Percentiles rank a stretch among this genome's conserved stretches.
phyloP scores from a whole-genome alignment of 1,140 invertebrate species.

The Bombyx mandarina region DNA sequence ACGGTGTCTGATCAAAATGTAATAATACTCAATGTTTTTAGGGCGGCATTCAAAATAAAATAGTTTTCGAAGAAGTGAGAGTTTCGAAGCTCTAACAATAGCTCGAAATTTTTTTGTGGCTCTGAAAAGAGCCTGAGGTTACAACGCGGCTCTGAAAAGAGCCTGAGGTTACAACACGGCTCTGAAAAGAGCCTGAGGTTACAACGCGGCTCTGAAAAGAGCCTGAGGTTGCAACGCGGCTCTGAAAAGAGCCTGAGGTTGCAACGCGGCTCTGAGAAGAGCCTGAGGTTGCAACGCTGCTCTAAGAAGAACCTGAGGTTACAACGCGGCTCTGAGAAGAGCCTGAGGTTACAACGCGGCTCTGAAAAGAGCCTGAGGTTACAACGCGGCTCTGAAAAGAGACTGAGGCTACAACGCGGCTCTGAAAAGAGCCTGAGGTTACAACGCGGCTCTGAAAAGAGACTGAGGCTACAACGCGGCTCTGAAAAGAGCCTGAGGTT shows the following conservation, averaged over 20 bases:
- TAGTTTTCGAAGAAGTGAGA: too few species aligned
- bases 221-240: constrained; percentile 1
- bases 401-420: constrained; percentile 4
- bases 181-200: constrained; percentile 7
- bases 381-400: constrained; percentile 2
- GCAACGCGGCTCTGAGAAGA: constrained; percentile 6
- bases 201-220: constrained; percentile 7
- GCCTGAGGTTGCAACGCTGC: constrained; percentile 1
- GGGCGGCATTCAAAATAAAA: too few species aligned
- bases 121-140: constrained; percentile 9
- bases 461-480: background rate
- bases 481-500: background rate
- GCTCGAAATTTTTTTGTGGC: constrained; percentile 6
- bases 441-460: constrained; percentile 8
- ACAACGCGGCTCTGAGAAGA: constrained; percentile 7
- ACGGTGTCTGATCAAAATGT: too few species aligned
- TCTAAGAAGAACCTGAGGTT: background rate
- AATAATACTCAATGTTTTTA: too few species aligned
- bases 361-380: constrained; percentile 3
- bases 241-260: constrained; percentile 11
- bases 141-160: constrained; percentile 7
- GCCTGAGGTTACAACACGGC: background rate
- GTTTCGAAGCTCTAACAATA: constrained; percentile 3
- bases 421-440: background rate
- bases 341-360: background rate